phyloP scores from a whole-genome alignment of 2,888 invertebrate species.

The Athalia rosae region DNA sequence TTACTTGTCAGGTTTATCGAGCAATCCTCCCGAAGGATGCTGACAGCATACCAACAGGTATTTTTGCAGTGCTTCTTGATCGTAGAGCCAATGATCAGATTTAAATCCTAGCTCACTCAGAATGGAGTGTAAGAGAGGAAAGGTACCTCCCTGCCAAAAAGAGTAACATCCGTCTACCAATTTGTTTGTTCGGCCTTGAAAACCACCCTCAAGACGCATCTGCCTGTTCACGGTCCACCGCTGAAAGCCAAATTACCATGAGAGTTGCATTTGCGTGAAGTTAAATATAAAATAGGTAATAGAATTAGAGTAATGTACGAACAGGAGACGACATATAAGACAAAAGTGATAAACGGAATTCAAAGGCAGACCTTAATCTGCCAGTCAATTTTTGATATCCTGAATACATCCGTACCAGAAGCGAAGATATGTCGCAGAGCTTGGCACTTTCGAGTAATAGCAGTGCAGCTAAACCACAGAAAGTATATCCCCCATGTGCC shows the following conservation, averaged over 20 bases:
- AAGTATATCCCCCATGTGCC: slow-evolving; percentile 99
- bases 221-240: slow-evolving; percentile 94
- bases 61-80: slow-evolving; percentile 93
- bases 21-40: slow-evolving; percentile 88
- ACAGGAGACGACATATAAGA: too few relatives aligned
- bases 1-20: slow-evolving; percentile 97
- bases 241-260: slow-evolving; percentile 66
- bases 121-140: slow-evolving; percentile 89
- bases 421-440: slow-evolving; percentile 83
- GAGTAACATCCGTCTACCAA: slow-evolving; percentile 99
- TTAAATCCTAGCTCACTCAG: slow-evolving; percentile 75
- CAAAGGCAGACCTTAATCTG: too few relatives aligned
- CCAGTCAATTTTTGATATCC: too few relatives aligned
- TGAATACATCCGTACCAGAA: slow-evolving; percentile 76
- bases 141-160: slow-evolving; percentile 98
- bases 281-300: not conserved
- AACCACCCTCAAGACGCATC: slow-evolving; percentile 96
- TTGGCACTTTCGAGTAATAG: slow-evolving; percentile 86
- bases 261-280: not conserved
- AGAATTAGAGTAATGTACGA: too few relatives aligned
- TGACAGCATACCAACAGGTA: slow-evolving; percentile 97
- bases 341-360: too few relatives aligned
- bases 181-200: slow-evolving; percentile 98
- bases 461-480: slow-evolving; percentile 95
- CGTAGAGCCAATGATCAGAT: slow-evolving; percentile 83